phyloP scores from a whole-genome alignment of 2,888 invertebrate genomes.

The Rosalia funebris region DNA sequence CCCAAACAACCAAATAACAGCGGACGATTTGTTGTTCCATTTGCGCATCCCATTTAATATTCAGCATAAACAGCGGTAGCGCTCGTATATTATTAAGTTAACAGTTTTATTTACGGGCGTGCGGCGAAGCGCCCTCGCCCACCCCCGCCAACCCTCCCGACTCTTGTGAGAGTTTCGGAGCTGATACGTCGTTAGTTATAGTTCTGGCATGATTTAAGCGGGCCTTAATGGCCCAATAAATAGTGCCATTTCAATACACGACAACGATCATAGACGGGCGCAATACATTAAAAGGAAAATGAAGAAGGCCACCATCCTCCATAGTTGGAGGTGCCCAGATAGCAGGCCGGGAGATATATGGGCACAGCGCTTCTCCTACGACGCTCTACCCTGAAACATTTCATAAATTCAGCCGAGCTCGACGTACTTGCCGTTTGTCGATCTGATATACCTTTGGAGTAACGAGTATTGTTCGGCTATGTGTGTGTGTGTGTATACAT shows the following conservation, averaged over 20 bases:
- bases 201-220: constrained; percentile 69
- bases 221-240: constrained; percentile 72
- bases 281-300: constrained; percentile 61
- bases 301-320: constrained; percentile 54
- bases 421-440: constrained; percentile 31
- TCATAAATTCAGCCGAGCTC: constrained; percentile 52
- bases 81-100: constrained; percentile 52
- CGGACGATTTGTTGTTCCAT: constrained; percentile 38
- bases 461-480: constrained; percentile 42
- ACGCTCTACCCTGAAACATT: constrained; percentile 49
- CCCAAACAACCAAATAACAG: constrained; percentile 7
- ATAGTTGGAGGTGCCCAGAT: constrained; percentile 49
- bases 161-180: constrained; percentile 44
- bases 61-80: constrained; percentile 49
- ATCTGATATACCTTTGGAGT: constrained; percentile 44
- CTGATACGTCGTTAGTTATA: constrained; percentile 65
- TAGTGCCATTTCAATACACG: constrained; percentile 69
- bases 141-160: constrained; percentile 35
- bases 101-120: constrained; percentile 57
- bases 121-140: constrained; percentile 32
- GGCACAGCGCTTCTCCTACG: constrained; percentile 45
- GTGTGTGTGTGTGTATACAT: too few relatives aligned
- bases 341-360: constrained; percentile 55
- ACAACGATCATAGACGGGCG: constrained; percentile 63
- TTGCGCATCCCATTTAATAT: constrained; percentile 51